Evolutionary conservation across 2,113 vertebrate species (phyloP).

Genomic region (Chrysochloris asiatica): DNA sequence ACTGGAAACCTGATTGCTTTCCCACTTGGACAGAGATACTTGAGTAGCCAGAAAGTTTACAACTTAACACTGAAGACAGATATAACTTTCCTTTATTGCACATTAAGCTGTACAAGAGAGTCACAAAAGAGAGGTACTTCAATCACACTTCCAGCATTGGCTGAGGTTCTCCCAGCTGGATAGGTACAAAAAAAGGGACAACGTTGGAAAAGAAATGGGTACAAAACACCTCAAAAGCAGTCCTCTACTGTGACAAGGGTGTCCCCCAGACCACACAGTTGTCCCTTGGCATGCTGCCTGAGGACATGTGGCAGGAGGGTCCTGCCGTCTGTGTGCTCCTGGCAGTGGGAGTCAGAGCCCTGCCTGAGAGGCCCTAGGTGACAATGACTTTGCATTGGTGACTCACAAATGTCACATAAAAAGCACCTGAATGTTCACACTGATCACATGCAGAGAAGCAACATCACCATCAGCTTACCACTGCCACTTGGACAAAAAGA

Average conservation of each 20-base stretch:
- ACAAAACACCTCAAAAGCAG: conserved; percentile 82
- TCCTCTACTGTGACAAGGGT: conserved; percentile 82
- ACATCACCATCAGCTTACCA: conserved; percentile 69
- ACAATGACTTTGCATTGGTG: conserved; percentile 74
- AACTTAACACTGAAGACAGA: conserved; percentile 90
- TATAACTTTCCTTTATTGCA: conserved; percentile 92
- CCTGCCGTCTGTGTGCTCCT: background rate
- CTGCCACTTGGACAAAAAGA: conserved; percentile 76
- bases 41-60: conserved; percentile 86
- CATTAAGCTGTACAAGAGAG: conserved; percentile 91
- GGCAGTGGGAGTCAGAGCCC: conserved; percentile 30
- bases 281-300: conserved; percentile 87
- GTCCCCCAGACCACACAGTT: conserved; percentile 86
- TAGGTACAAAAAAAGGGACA: conserved; percentile 87
- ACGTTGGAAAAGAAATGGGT: conserved; percentile 85
- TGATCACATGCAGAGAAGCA: conserved; percentile 86
- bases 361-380: conserved; percentile 73
- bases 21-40: conserved; percentile 82
- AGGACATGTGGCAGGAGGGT: conserved; percentile 63
- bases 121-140: conserved; percentile 89
- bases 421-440: conserved; percentile 83
- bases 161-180: conserved; percentile 86
- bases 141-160: conserved; percentile 87
- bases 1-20: conserved; percentile 77
- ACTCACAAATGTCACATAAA: conserved; percentile 81